A percentile compares a stretch with the other conserved stretches of the same genome.
Conservation (phyloP, 2,888 invertebrate genomes). For the Cerceris rybyensis region DNA sequence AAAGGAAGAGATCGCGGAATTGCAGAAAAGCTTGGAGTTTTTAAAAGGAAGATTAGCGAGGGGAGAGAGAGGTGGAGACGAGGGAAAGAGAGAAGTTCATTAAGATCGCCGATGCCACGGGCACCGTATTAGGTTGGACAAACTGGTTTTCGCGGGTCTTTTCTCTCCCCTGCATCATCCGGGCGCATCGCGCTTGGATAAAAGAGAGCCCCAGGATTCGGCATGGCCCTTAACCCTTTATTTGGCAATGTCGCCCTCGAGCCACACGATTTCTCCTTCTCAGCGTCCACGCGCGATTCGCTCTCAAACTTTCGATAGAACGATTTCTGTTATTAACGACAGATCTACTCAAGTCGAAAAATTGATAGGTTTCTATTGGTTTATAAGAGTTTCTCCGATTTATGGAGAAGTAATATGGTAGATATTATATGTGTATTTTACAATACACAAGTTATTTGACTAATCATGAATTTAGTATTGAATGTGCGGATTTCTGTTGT, state of each 20-base stretch:
- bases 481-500: too few relatives aligned
- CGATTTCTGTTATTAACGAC: background rate
- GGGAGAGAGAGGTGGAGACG: conserved; percentile 6
- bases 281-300: background rate
- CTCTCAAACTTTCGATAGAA: background rate
- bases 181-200: conserved; percentile 57
- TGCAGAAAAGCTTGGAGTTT: conserved; percentile 35
- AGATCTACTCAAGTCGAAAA: too few relatives aligned
- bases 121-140: conserved; percentile 70
- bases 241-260: conserved; percentile 56
- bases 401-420: too few relatives aligned
- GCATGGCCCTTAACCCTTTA: conserved; percentile 69
- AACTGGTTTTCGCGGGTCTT: conserved; percentile 76
- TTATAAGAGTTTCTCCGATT: too few relatives aligned
- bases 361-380: too few relatives aligned
- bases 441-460: too few relatives aligned
- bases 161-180: conserved; percentile 61
- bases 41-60: conserved; percentile 37
- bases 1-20: conserved; percentile 26
- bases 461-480: too few relatives aligned
- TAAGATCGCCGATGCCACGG: conserved; percentile 65
- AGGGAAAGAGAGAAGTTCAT: conserved; percentile 66
- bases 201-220: conserved; percentile 62
- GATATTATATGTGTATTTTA: too few relatives aligned
- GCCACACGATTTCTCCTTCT: conserved; percentile 48